Evolutionary conservation across 2,113 vertebrate species (phyloP).

Genomic region (Craseonycteris thonglongyai): DNA sequence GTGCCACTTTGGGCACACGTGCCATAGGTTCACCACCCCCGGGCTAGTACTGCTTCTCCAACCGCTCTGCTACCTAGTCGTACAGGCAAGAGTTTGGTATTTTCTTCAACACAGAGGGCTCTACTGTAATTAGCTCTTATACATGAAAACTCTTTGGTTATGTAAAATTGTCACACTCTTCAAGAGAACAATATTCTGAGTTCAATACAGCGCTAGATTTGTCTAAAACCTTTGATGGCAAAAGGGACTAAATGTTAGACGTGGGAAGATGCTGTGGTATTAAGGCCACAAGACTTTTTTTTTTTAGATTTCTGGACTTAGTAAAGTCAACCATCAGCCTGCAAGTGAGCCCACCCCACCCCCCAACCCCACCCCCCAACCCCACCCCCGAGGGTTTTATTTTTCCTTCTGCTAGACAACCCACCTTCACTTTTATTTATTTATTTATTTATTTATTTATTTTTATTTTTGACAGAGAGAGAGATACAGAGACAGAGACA

Average conservation of each 20-base stretch:
- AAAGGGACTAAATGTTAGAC: neutral
- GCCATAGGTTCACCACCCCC: too few relatives aligned
- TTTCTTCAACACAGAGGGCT: slow-evolving; percentile 39
- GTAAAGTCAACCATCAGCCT: neutral
- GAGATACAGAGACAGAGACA: too few relatives aligned
- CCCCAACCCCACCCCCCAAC: too few relatives aligned
- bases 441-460: neutral
- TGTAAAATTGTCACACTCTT: neutral
- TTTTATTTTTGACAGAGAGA: neutral
- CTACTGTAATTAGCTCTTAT: neutral
- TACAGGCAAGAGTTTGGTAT: slow-evolving; percentile 46
- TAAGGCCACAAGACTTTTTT: neutral
- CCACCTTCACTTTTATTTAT: neutral
- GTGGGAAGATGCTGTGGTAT: neutral
- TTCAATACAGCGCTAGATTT: neutral
- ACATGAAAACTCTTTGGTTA: slow-evolving; percentile 22
- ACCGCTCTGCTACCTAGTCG: neutral
- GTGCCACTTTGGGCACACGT: too few relatives aligned
- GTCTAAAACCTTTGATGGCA: neutral
- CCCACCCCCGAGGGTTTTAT: neutral
- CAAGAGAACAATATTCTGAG: slow-evolving; percentile 26
- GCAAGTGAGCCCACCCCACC: neutral
- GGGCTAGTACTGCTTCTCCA: neutral
- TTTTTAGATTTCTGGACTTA: slow-evolving; percentile 16
- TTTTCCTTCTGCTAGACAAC: neutral